Conservation (phyloP, 2,888 invertebrate species). For the Phymatocera aterrima region DNA sequence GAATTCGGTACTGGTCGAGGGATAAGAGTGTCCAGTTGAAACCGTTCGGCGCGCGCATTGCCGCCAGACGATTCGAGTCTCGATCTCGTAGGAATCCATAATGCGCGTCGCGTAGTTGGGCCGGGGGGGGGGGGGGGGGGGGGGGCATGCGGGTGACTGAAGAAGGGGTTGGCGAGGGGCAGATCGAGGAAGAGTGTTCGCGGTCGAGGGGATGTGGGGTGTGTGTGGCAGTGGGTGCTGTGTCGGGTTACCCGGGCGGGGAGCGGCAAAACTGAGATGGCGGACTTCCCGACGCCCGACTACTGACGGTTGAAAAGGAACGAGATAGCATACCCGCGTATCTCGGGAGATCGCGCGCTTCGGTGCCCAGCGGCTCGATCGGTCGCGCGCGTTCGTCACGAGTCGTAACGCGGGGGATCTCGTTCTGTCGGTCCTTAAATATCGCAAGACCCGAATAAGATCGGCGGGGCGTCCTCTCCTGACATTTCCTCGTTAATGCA, state of each 20-base stretch:
- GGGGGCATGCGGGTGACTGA: background rate
- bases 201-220: slow-evolving; percentile 44
- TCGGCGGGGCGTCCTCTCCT: slow-evolving; percentile 46
- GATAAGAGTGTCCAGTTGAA: background rate
- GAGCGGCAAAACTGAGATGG: slow-evolving; percentile 69
- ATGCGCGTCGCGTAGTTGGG: slow-evolving; percentile 35
- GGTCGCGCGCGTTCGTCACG: slow-evolving; percentile 36
- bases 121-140: no score
- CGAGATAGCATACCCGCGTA: slow-evolving; percentile 43
- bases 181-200: slow-evolving; percentile 31
- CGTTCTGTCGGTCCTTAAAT: slow-evolving; percentile 10
- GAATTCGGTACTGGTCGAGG: background rate
- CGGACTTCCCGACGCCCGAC: slow-evolving; percentile 64
- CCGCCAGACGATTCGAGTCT: slow-evolving; percentile 40
- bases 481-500: slow-evolving; percentile 11
- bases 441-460: slow-evolving; percentile 49
- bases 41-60: slow-evolving; percentile 31
- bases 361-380: slow-evolving; percentile 38
- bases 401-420: slow-evolving; percentile 34
- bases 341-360: slow-evolving; percentile 41
- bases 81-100: slow-evolving; percentile 43
- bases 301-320: slow-evolving; percentile 53
- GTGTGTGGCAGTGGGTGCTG: slow-evolving; percentile 56
- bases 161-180: slow-evolving; percentile 40
- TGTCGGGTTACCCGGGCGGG: slow-evolving; percentile 64